Percentiles rank a stretch among this genome's conserved stretches.
Conservation (phyloP, 2,113 vertebrate species). For the Lasiurus cinereus region DNA sequence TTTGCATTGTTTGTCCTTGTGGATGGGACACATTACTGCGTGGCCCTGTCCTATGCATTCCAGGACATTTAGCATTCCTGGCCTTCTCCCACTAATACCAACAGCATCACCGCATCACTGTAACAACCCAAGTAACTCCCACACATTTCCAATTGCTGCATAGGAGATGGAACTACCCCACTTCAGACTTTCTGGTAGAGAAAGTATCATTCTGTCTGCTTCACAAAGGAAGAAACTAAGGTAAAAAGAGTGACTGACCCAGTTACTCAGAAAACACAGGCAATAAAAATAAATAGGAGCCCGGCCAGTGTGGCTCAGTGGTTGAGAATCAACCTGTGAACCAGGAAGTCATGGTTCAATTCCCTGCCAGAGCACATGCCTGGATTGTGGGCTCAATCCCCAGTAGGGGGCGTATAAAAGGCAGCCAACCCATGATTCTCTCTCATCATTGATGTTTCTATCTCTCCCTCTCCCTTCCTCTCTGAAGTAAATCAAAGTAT, state of each 20-base stretch:
- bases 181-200: not conserved
- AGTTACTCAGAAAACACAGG: not conserved
- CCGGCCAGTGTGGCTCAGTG: no score
- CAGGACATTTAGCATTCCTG: not conserved
- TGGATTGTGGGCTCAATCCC: no score
- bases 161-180: not conserved
- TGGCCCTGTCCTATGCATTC: not conserved
- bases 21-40: no score
- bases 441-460: no score
- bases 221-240: slow-evolving; percentile 12
- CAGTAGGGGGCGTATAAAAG: no score
- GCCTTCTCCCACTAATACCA: not conserved
- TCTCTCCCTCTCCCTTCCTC: no score
- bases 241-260: not conserved
- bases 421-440: no score
- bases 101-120: not conserved
- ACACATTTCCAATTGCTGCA: not conserved
- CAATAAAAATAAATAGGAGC: not conserved
- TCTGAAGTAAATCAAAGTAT: no score
- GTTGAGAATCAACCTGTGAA: no score
- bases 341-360: no score
- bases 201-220: not conserved
- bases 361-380: no score
- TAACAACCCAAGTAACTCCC: not conserved
- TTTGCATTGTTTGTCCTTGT: not conserved